Conservation (phyloP, 2,113 vertebrate species). For the Chionodraco myersi region DNA sequence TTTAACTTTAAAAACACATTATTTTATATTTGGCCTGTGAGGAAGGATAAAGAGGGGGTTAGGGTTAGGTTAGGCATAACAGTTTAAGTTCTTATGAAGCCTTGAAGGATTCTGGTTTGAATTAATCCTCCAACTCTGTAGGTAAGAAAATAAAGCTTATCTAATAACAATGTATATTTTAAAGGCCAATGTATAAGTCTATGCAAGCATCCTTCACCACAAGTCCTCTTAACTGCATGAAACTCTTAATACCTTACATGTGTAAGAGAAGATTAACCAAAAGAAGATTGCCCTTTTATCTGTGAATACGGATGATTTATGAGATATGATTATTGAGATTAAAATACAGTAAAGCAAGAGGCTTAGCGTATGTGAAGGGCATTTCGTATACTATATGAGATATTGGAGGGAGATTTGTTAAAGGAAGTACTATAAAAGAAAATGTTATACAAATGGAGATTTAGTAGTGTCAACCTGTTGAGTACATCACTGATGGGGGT, state of each 20-base stretch:
- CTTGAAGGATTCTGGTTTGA: background rate
- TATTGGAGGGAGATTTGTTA: constrained; percentile 3
- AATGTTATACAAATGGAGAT: constrained; percentile 20
- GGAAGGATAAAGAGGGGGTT: too few relatives aligned
- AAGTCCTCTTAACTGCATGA: constrained; percentile 14
- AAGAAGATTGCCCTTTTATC: constrained; percentile 19
- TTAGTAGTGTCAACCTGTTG: constrained; percentile 23
- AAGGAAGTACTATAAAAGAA: background rate
- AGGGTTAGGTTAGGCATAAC: background rate
- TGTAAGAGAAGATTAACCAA: constrained; percentile 35
- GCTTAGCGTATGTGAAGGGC: constrained; percentile 54
- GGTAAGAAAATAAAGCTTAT: background rate
- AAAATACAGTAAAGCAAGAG: constrained; percentile 34
- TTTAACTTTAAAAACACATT: background rate
- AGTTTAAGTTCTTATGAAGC: background rate
- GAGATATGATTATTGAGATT: constrained; percentile 43
- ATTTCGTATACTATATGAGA: constrained; percentile 38
- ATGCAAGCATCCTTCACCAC: background rate
- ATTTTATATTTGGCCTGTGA: background rate
- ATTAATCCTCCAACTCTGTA: background rate
- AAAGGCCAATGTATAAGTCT: too few relatives aligned
- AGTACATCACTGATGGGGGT: background rate
- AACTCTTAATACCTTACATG: constrained; percentile 15
- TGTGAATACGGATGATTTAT: constrained; percentile 11
- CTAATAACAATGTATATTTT: too few relatives aligned